Evolutionary conservation across 2,888 invertebrate genomes (phyloP).

Genomic region (Eledona agricola): DNA sequence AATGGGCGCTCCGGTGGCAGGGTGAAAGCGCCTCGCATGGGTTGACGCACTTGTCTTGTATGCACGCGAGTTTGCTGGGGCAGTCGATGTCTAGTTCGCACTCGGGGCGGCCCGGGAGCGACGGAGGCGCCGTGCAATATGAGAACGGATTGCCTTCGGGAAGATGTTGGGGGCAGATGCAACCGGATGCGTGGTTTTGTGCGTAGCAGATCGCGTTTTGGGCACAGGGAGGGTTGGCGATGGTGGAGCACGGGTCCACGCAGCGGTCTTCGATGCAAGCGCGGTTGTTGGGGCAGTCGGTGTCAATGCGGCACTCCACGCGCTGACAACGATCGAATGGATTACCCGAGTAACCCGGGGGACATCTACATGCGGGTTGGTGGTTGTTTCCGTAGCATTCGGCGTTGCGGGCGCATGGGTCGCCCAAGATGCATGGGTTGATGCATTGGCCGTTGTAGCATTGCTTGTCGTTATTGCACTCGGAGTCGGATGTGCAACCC

Average conservation of each 20-base stretch:
- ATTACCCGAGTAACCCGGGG: constrained; percentile 79
- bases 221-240: constrained; percentile 78
- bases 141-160: constrained; percentile 83
- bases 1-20: constrained; percentile 77
- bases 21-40: constrained; percentile 81
- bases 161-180: constrained; percentile 82
- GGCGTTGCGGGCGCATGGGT: constrained; percentile 85
- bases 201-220: constrained; percentile 84
- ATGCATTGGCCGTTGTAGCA: constrained; percentile 86
- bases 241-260: constrained; percentile 77
- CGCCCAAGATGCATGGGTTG: constrained; percentile 80
- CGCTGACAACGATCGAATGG: constrained; percentile 80
- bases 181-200: constrained; percentile 81
- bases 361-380: constrained; percentile 82
- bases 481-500: constrained; percentile 83
- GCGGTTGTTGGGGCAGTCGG: constrained; percentile 80
- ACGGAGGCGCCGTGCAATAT: constrained; percentile 71
- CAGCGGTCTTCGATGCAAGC: constrained; percentile 79
- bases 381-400: constrained; percentile 85
- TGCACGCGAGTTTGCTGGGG: constrained; percentile 81
- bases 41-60: constrained; percentile 79
- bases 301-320: constrained; percentile 80
- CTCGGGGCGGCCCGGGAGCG: constrained; percentile 68
- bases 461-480: constrained; percentile 81
- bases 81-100: constrained; percentile 83